Evolutionary conservation across 2,797 vertebrate species (phyloP).

Genomic region (Hyperoplus lanceolatus): DNA sequence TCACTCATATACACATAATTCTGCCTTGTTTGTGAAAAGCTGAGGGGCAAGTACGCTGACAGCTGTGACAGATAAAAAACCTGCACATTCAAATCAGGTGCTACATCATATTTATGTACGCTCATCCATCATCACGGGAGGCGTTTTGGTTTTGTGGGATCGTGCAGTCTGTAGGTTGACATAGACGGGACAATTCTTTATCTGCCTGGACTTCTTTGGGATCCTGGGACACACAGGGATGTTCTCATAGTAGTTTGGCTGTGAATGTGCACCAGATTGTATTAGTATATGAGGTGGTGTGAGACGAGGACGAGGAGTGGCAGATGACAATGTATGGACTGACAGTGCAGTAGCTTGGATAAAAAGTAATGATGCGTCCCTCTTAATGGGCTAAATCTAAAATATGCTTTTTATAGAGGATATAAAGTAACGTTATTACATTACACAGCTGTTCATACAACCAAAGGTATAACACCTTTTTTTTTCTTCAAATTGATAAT

Average conservation of each 20-base stretch:
- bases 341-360: slow-evolving; percentile 23
- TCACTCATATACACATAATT: slow-evolving; percentile 1
- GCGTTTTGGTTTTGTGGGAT: slow-evolving; percentile 36
- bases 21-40: slow-evolving; percentile 19
- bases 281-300: slow-evolving; percentile 38
- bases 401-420: neutral
- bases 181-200: slow-evolving; percentile 75
- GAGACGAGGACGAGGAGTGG: slow-evolving; percentile 18
- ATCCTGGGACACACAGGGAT: slow-evolving; percentile 63
- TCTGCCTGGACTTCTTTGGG: slow-evolving; percentile 57
- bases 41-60: neutral
- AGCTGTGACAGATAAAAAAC: slow-evolving; percentile 13
- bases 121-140: slow-evolving; percentile 6
- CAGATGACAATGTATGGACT: neutral
- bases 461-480: neutral
- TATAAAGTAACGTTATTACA: neutral
- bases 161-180: slow-evolving; percentile 73
- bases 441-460: neutral
- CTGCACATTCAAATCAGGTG: neutral
- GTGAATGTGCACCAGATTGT: slow-evolving; percentile 44
- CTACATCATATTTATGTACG: neutral
- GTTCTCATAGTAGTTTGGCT: slow-evolving; percentile 81
- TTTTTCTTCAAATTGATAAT: too few relatives aligned
- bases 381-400: neutral
- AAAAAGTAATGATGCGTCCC: neutral